A percentile compares a stretch with the other conserved stretches of the same genome.
Evolutionary conservation across 2,888 invertebrate species (phyloP).

Genomic region (Panzeria rudis): DNA sequence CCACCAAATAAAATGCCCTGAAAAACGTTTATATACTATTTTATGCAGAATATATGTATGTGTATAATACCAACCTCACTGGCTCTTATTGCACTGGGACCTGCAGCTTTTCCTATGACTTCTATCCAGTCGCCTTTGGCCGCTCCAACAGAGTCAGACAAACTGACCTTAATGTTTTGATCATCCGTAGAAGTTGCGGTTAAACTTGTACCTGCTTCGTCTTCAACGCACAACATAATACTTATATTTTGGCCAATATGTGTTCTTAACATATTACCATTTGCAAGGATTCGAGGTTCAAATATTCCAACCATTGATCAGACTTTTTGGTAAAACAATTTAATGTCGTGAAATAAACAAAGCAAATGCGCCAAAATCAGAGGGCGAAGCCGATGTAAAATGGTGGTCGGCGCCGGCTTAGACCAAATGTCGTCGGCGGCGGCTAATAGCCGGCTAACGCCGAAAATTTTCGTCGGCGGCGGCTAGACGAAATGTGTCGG

Average conservation of each 20-base stretch:
- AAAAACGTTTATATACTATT: slow-evolving; percentile 8
- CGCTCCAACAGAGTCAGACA: slow-evolving; percentile 77
- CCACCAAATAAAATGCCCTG: slow-evolving; percentile 81
- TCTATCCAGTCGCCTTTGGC: slow-evolving; percentile 81
- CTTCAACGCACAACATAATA: slow-evolving; percentile 80
- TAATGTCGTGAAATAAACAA: slow-evolving; percentile 28
- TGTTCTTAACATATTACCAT: slow-evolving; percentile 80
- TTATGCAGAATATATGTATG: not conserved
- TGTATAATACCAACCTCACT: slow-evolving; percentile 77
- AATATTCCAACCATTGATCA: slow-evolving; percentile 79
- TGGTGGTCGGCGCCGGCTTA: no score
- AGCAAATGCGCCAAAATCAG: slow-evolving; percentile 28
- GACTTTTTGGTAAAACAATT: not conserved
- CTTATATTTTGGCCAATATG: slow-evolving; percentile 80
- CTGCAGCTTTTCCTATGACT: slow-evolving; percentile 79
- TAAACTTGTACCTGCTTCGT: slow-evolving; percentile 77
- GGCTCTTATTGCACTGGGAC: slow-evolving; percentile 77
- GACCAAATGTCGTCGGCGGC: no score
- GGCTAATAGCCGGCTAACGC: no score
- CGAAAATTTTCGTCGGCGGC: no score
- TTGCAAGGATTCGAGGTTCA: slow-evolving; percentile 79
- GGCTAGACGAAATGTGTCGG: no score
- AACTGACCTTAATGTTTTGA: slow-evolving; percentile 77
- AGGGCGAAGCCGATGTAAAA: no score
- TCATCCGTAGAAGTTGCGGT: slow-evolving; percentile 79